Conservation (phyloP, 2,113 vertebrate species). For the Spea multiplicata region DNA sequence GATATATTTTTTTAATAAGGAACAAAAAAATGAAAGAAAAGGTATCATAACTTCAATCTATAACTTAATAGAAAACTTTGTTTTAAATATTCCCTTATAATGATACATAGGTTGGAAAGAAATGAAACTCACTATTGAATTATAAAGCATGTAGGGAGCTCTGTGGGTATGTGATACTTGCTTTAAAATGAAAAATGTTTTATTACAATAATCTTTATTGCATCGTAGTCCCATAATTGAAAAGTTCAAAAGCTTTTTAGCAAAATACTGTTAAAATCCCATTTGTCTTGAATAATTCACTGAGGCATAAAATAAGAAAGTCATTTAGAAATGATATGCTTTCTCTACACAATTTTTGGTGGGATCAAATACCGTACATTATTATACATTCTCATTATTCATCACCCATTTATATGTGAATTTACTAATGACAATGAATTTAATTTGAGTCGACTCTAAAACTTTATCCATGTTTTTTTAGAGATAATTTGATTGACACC, state of each 20-base stretch:
- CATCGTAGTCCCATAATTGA: neutral
- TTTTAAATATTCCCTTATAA: constrained; percentile 13
- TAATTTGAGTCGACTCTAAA: neutral
- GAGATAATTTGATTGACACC: constrained; percentile 20
- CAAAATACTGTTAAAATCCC: constrained; percentile 21
- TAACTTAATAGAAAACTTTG: constrained; percentile 8
- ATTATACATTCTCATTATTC: neutral
- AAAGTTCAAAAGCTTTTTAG: constrained; percentile 6
- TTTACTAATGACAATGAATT: neutral
- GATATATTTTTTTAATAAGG: too few relatives aligned
- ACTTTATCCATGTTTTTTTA: neutral
- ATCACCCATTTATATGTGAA: neutral
- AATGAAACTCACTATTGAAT: constrained; percentile 31
- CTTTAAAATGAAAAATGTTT: constrained; percentile 16
- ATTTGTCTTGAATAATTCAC: constrained; percentile 32
- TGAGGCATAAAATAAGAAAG: constrained; percentile 37
- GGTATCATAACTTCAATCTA: too few relatives aligned
- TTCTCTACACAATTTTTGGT: neutral
- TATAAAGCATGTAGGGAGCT: constrained; percentile 15
- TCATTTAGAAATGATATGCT: neutral
- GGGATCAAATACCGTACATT: constrained; percentile 2
- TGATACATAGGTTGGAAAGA: neutral
- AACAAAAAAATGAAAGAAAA: too few relatives aligned
- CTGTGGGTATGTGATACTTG: constrained; percentile 28
- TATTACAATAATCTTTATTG: constrained; percentile 28